Base-by-base conservation (phyloP, 2,888 invertebrate species). In the Agrotis puta region DNA sequence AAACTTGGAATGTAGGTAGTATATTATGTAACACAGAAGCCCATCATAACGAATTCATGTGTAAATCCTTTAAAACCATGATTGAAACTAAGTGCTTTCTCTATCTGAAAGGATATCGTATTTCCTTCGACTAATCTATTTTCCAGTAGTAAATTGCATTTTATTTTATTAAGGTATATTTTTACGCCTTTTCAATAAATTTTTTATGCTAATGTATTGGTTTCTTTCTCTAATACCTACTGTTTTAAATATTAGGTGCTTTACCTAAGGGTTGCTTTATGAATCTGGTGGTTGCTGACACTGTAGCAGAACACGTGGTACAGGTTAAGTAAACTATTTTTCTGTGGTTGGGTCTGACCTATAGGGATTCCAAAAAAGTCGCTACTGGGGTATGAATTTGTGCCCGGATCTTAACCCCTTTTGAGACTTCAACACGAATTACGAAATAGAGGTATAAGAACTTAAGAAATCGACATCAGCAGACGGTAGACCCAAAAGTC, bases 111-210 rank as follows among this genome's bases (percentile, higher is more conserved):
- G n/a, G 53, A 45, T 75, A 58, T 54, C 33, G 48, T 13, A 56
- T 45, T 61, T 57, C 4, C 13, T 39, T 45, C 16, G n/a, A 24
- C 50, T 14, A 33, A 54, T 50, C 18, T 67, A 76, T 51, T 61
- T 48, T 58, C 16, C 45, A 45, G n/a, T 22, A 53, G 7, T 43
- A 48, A 56, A 33, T 50, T 47, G 14, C 5, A 13, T 50, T 57
- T 73, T 24, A 33, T 75, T 75, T 64, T 39, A 18, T 56, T 45
- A 22, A 57, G 27, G 22, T n/a, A 71, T 43, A 43, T 70, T 51
- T 58, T 45, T 24, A 24, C 18, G 45, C 0, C 39, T 58, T 33
- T 51, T 74, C 18, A 75, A 33, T 75, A 45, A 51, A 50, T 75
- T 18, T 16, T 16, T 18, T 3, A 13, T 39, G 56, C 2, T 33